A percentile compares a stretch with the other conserved stretches of the same genome.
Conservation (phyloP, 2,888 invertebrate genomes). For the Rotaria macrura region DNA sequence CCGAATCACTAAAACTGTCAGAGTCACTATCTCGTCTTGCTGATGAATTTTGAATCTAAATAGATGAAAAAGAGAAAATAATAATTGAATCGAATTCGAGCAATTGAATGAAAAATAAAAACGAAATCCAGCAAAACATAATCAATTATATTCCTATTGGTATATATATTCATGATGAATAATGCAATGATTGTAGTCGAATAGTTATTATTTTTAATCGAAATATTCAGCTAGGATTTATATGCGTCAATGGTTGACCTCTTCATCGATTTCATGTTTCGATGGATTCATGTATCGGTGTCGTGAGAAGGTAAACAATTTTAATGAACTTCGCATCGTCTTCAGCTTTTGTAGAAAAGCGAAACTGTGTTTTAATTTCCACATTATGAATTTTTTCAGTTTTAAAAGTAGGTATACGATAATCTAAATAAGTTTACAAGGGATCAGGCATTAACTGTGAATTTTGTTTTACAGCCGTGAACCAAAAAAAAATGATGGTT, state of each 20-base stretch:
- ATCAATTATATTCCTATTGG: not conserved
- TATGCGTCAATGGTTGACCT: not conserved
- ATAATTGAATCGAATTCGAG: not conserved
- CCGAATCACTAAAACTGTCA: constrained; percentile 13
- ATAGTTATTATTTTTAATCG: not conserved
- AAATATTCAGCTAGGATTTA: not conserved
- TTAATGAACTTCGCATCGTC: not conserved
- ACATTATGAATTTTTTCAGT: too few species aligned
- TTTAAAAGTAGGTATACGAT: not conserved
- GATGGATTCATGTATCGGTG: not conserved
- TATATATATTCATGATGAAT: too few species aligned
- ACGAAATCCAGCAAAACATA: not conserved
- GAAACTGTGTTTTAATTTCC: too few species aligned
- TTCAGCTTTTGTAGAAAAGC: too few species aligned
- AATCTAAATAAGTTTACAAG: too few species aligned
- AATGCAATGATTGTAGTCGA: not conserved
- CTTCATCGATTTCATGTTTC: not conserved
- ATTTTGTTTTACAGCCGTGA: not conserved
- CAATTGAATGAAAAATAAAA: not conserved
- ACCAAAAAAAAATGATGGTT: accelerated
- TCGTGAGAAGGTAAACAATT: not conserved
- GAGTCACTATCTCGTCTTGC: not conserved
- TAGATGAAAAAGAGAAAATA: too few species aligned
- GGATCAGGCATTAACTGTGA: not conserved
- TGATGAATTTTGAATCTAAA: not conserved